Percentiles rank a stretch among this genome's conserved stretches.
These are phyloP conservation scores for Alces alces DNA, from an alignment of 2,113 vertebrate species.

Conservation along the genomic window DNA sequence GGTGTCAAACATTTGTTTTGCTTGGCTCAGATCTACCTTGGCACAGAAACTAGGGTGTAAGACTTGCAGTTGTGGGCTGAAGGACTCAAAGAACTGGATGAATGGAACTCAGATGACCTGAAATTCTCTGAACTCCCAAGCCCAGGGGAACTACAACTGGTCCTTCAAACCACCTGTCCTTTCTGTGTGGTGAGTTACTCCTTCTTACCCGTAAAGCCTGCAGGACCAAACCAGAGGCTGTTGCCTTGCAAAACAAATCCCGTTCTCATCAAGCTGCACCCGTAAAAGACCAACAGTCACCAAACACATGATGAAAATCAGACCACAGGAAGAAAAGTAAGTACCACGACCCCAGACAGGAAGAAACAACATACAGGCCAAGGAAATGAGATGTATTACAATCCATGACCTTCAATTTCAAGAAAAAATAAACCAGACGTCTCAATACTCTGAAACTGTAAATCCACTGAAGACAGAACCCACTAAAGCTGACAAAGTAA, in stretches of 20 bases:
- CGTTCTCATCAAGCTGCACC: rapidly evolving
- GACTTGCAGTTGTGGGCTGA: not conserved
- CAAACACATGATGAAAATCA: not conserved
- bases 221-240: no score
- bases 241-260: not conserved
- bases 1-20: not conserved
- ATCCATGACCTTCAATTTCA: not conserved
- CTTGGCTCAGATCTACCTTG: not conserved
- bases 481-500: rapidly evolving
- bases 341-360: not conserved
- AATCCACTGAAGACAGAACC: not conserved
- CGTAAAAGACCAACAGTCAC: no score
- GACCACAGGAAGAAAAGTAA: not conserved
- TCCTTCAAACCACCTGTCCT: not conserved
- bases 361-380: rapidly evolving
- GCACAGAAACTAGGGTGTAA: not conserved
- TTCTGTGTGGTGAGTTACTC: not conserved
- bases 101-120: not conserved
- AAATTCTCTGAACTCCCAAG: not conserved
- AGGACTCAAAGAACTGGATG: not conserved
- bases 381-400: not conserved
- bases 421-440: not conserved
- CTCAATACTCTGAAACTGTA: not conserved
- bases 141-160: not conserved
- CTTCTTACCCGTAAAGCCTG: not conserved